phyloP scores from a whole-genome alignment of 2,113 vertebrate species.

The Cisticola juncidis region DNA sequence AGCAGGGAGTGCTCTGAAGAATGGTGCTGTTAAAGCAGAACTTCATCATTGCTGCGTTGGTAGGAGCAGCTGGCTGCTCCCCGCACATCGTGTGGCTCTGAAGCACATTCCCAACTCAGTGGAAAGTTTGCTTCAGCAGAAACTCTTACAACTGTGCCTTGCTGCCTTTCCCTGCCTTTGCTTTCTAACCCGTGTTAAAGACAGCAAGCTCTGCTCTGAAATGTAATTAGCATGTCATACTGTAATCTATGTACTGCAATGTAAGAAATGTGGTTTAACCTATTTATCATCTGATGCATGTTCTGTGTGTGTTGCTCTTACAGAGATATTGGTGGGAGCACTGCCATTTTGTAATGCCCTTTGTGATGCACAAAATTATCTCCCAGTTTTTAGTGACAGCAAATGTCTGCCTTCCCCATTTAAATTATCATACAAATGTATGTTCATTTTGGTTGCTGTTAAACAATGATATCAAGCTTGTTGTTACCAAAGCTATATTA shows the following conservation, averaged over 20 bases:
- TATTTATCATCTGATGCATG: accelerated
- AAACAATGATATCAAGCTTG: neutral
- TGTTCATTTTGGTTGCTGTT: neutral
- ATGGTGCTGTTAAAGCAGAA: neutral
- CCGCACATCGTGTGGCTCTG: accelerated
- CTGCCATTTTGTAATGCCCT: neutral
- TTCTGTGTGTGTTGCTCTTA: neutral
- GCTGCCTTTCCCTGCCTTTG: neutral
- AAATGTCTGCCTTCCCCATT: neutral
- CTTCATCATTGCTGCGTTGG: neutral
- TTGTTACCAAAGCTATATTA: neutral
- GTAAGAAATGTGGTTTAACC: neutral
- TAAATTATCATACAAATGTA: neutral
- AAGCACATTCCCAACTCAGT: neutral
- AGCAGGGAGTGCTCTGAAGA: neutral
- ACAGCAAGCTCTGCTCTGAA: neutral
- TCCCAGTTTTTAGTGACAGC: neutral
- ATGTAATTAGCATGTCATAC: neutral
- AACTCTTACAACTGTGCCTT: neutral
- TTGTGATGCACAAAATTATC: neutral
- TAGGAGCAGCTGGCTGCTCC: neutral
- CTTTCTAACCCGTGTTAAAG: neutral
- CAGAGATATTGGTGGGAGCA: neutral
- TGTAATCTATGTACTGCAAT: neutral
- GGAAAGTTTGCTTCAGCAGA: conserved; percentile 23